A percentile compares a stretch with the other conserved stretches of the same genome.
phyloP scores from a whole-genome alignment of 2,888 invertebrate genomes.

The Chrysodeixis includens region DNA sequence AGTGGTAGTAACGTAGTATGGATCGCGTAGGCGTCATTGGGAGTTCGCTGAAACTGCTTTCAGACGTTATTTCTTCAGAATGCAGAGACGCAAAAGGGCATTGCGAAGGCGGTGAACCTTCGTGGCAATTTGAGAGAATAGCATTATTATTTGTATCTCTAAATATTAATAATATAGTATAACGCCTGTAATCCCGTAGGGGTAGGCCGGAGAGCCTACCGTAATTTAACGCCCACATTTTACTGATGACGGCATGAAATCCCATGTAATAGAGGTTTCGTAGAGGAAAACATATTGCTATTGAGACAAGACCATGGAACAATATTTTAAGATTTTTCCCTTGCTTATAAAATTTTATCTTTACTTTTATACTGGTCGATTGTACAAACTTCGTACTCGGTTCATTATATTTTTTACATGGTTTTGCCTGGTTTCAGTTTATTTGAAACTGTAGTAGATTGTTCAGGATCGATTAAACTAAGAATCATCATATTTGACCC shows the following conservation, averaged over 20 bases:
- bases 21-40: conserved; percentile 31
- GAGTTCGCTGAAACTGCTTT: conserved; percentile 8
- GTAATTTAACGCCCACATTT: conserved; percentile 4
- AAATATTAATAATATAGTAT: conserved; percentile 3
- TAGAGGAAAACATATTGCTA: conserved; percentile 1
- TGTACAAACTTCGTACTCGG: no score
- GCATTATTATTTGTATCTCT: conserved; percentile 15
- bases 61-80: conserved; percentile 12
- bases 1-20: conserved; percentile 11
- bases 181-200: conserved; percentile 3
- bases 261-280: conserved; percentile 1
- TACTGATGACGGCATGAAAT: neutral
- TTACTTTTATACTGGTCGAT: no score
- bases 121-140: conserved; percentile 10
- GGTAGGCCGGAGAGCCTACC: neutral
- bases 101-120: conserved; percentile 31
- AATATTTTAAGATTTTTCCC: neutral
- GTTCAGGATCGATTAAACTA: no score
- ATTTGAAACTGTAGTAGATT: no score
- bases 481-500: no score
- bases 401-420: no score
- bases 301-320: neutral
- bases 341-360: neutral
- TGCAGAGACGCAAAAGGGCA: conserved; percentile 42
- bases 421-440: no score